Evolutionary conservation across 2,888 invertebrate species (phyloP).

Genomic region (Polydesmus complanatus): DNA sequence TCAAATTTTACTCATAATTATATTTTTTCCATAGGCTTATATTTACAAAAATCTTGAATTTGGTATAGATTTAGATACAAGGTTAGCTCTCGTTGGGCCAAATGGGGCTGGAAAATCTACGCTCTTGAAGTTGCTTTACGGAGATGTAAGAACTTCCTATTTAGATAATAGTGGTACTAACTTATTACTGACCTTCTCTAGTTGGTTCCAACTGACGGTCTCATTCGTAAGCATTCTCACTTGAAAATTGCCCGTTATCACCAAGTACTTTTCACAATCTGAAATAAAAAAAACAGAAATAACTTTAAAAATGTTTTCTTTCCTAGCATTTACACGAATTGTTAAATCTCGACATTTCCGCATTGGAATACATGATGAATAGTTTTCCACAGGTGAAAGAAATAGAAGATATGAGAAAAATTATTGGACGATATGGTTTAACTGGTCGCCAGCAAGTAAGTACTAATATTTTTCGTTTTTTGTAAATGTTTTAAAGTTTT

Average conservation of each 20-base stretch:
- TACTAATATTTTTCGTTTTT: background rate
- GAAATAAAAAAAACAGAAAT: background rate
- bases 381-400: slow-evolving; percentile 94
- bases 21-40: slow-evolving; percentile 46
- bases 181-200: slow-evolving; percentile 30
- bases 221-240: slow-evolving; percentile 97
- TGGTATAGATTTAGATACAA: slow-evolving; percentile 94
- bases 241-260: slow-evolving; percentile 94
- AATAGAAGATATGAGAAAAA: slow-evolving; percentile 96
- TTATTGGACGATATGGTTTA: slow-evolving; percentile 93
- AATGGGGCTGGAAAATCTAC: slow-evolving; percentile 99
- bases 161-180: background rate
- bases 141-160: slow-evolving; percentile 52
- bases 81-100: slow-evolving; percentile 84
- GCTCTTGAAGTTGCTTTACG: slow-evolving; percentile 82
- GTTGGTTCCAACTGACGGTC: slow-evolving; percentile 83
- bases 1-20: background rate
- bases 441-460: slow-evolving; percentile 86
- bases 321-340: slow-evolving; percentile 79
- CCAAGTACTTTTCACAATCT: slow-evolving; percentile 42
- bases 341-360: slow-evolving; percentile 83
- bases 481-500: background rate
- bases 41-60: slow-evolving; percentile 97
- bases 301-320: background rate
- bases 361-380: slow-evolving; percentile 96